These are phyloP conservation scores for Phaethon lepturus DNA, from an alignment of 2,113 vertebrate species.

Conservation along the genomic window DNA sequence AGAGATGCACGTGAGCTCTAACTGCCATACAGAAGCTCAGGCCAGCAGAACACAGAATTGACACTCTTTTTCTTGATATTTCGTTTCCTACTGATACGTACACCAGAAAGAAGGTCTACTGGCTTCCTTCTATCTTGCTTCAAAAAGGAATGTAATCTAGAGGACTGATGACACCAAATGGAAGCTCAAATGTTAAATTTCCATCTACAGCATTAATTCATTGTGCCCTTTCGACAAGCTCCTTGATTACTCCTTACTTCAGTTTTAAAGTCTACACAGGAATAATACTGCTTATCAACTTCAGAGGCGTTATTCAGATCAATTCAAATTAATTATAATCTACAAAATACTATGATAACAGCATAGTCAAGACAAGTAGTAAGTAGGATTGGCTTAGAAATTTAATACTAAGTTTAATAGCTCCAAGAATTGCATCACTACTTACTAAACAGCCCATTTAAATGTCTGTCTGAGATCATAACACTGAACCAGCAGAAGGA, in stretches of 20 bases:
- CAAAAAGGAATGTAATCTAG: background rate
- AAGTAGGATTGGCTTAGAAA: conserved; percentile 1
- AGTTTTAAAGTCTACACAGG: background rate
- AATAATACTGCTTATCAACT: background rate
- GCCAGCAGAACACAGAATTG: background rate
- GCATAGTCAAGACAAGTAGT: background rate
- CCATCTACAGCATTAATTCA: background rate
- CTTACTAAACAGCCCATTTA: background rate
- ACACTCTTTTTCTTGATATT: background rate
- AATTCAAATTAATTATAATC: background rate
- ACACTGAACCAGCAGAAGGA: background rate
- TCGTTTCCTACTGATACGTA: background rate
- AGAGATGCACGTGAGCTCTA: background rate
- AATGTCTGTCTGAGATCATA: background rate
- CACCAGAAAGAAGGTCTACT: background rate
- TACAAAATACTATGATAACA: background rate
- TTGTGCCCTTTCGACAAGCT: background rate
- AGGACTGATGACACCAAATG: background rate
- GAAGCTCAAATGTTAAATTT: background rate
- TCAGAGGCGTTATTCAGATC: background rate
- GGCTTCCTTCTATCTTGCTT: background rate
- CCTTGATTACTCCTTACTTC: background rate
- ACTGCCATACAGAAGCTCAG: background rate
- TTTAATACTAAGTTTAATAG: background rate
- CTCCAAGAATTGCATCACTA: background rate